Conservation (phyloP, 2,888 invertebrate species). For the Ormyrus rosae region DNA sequence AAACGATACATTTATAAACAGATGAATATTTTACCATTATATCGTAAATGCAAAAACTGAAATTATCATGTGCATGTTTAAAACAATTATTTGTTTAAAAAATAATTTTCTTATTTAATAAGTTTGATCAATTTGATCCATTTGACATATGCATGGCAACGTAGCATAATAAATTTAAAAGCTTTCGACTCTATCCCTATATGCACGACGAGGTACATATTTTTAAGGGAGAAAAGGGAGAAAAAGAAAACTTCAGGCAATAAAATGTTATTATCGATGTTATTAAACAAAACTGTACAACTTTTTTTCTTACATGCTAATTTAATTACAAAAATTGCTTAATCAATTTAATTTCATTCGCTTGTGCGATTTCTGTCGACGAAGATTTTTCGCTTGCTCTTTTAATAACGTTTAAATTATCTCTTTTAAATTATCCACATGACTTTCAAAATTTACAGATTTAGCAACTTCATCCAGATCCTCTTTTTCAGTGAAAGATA, state of each 20-base stretch:
- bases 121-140: no score
- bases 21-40: no score
- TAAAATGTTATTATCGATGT: conserved; percentile 76
- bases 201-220: conserved; percentile 33
- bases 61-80: no score
- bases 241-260: conserved; percentile 75
- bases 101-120: no score
- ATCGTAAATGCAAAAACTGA: no score
- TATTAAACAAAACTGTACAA: conserved; percentile 61
- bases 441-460: conserved; percentile 79
- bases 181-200: no score
- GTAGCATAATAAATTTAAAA: no score
- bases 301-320: conserved; percentile 26
- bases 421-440: conserved; percentile 83
- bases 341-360: conserved; percentile 53
- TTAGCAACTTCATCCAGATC: conserved; percentile 80
- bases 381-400: conserved; percentile 60
- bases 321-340: neutral
- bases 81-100: no score
- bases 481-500: conserved; percentile 74
- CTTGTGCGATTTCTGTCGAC: conserved; percentile 64
- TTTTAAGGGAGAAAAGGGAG: conserved; percentile 43
- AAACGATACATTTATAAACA: no score
- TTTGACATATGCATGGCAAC: no score
- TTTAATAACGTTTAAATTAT: conserved; percentile 73